phyloP scores from a whole-genome alignment of 2,888 invertebrate genomes.

The Adelognathus sp. region DNA sequence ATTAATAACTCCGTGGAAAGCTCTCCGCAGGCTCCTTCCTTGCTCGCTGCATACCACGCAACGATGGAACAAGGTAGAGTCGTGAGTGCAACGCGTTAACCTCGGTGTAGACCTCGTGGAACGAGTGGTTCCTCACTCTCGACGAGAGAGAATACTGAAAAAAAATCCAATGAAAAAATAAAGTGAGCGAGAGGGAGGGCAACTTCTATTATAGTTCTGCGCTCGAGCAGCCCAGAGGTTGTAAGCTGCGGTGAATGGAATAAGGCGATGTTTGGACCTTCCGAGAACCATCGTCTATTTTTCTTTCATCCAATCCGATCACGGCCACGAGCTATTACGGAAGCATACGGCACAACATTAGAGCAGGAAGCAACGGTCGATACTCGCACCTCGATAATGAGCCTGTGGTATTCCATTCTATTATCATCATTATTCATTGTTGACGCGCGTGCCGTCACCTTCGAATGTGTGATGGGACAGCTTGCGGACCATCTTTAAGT shows the following conservation, averaged over 20 bases:
- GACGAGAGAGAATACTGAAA: slow-evolving; percentile 22
- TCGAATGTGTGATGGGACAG: background rate
- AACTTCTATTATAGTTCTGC: slow-evolving; percentile 34
- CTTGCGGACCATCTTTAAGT: background rate
- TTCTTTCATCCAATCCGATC: slow-evolving; percentile 35
- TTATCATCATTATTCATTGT: slow-evolving; percentile 75
- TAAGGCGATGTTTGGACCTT: slow-evolving; percentile 39
- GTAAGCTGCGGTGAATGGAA: slow-evolving; percentile 28
- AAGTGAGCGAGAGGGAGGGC: background rate
- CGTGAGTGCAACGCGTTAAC: slow-evolving; percentile 44
- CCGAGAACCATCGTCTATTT: slow-evolving; percentile 37
- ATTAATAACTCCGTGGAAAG: slow-evolving; percentile 75
- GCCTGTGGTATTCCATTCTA: slow-evolving; percentile 70
- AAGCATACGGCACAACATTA: slow-evolving; percentile 11
- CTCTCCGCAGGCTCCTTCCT: slow-evolving; percentile 65
- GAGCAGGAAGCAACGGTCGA: slow-evolving; percentile 65
- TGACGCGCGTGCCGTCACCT: slow-evolving; percentile 63
- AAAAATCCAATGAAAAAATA: background rate
- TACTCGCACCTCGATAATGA: slow-evolving; percentile 73
- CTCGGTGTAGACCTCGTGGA: slow-evolving; percentile 7
- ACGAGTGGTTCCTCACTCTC: slow-evolving; percentile 15
- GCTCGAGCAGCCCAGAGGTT: slow-evolving; percentile 1
- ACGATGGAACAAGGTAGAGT: slow-evolving; percentile 4
- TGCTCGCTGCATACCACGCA: slow-evolving; percentile 8
- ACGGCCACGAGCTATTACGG: background rate